Conservation (phyloP, 2,113 vertebrate species). For the Cynopterus brachyotis region DNA sequence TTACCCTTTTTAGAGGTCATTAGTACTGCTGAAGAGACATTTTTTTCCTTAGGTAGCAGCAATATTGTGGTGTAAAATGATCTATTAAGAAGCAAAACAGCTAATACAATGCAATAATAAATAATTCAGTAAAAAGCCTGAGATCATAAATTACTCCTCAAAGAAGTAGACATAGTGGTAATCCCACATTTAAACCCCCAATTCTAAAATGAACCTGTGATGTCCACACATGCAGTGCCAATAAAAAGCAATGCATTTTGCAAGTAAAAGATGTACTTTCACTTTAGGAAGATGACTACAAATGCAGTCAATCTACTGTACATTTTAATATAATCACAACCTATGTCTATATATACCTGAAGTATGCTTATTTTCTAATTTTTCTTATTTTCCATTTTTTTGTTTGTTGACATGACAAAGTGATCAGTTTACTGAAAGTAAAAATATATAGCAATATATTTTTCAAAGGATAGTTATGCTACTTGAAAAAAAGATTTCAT, state of each 20-base stretch:
- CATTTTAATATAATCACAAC: not conserved
- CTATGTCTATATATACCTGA: not conserved
- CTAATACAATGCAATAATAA: conserved; percentile 77
- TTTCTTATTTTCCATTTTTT: conserved; percentile 36
- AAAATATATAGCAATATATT: not conserved
- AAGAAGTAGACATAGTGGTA: conserved; percentile 26
- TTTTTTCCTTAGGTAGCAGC: conserved; percentile 55
- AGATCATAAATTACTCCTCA: conserved; percentile 58
- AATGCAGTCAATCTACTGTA: not conserved
- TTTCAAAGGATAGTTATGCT: conserved; percentile 4
- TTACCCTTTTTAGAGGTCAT: conserved; percentile 72
- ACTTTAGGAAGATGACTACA: not conserved
- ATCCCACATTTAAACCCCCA: not conserved
- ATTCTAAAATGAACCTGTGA: conserved; percentile 55
- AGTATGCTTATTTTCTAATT: not conserved
- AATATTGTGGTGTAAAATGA: conserved; percentile 78
- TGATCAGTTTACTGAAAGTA: not conserved
- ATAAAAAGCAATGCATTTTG: not conserved
- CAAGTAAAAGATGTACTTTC: conserved; percentile 29
- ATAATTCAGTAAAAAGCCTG: conserved; percentile 78
- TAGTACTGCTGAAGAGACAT: conserved; percentile 56
- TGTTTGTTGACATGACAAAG: not conserved
- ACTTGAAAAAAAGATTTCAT: not conserved
- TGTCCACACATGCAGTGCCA: not conserved
- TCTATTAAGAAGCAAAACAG: conserved; percentile 70